Percentiles rank a stretch among this genome's conserved stretches.
Conservation (phyloP, 2,113 vertebrate genomes). For the Lophotis ruficrista region DNA sequence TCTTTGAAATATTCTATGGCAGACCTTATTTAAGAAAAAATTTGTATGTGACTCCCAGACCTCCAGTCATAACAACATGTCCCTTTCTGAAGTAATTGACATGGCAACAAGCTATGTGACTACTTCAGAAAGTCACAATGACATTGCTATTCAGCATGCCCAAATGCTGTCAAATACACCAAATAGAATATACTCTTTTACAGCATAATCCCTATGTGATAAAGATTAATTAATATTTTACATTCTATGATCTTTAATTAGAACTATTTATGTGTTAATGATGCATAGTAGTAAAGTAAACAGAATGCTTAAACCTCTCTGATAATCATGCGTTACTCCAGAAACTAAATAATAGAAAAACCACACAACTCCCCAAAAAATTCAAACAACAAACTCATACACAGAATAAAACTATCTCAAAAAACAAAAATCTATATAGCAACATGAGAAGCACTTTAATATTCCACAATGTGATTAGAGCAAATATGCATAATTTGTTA, state of each 20-base stretch:
- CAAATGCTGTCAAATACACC: background rate
- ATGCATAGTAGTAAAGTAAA: background rate
- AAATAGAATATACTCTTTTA: background rate
- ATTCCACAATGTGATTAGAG: background rate
- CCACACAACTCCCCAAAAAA: background rate
- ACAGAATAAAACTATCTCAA: background rate
- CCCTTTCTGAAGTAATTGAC: background rate
- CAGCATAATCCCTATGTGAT: background rate
- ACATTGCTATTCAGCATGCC: background rate
- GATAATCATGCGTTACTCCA: background rate
- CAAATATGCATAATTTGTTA: background rate
- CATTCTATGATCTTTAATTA: conserved; percentile 40
- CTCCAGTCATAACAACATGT: background rate
- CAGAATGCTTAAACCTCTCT: background rate
- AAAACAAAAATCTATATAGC: fast-evolving
- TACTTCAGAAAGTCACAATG: background rate
- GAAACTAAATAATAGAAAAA: background rate
- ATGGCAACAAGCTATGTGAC: background rate
- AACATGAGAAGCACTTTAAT: background rate
- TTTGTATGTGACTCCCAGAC: background rate
- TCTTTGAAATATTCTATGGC: background rate
- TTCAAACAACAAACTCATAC: background rate
- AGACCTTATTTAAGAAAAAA: background rate
- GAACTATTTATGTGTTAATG: conserved; percentile 21
- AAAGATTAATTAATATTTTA: conserved; percentile 40